Evolutionary conservation across 2,797 vertebrate genomes (phyloP).

Genomic region (Garrulus glandarius): DNA sequence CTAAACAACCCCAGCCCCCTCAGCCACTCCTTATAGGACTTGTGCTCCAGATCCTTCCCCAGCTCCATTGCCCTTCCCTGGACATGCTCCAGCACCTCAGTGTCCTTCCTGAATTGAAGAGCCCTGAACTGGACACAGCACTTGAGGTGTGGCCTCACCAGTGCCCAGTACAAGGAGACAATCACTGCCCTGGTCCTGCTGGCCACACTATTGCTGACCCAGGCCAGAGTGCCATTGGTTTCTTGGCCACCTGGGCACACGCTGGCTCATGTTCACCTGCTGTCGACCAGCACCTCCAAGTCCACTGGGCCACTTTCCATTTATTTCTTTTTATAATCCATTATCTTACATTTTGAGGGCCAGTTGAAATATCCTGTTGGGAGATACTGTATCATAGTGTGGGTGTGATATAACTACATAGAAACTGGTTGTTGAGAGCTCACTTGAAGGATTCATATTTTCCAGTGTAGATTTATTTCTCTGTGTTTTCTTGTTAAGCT

Average conservation of each 20-base stretch:
- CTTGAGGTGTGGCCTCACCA: accelerated
- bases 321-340: background rate
- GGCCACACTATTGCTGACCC: accelerated
- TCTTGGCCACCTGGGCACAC: background rate
- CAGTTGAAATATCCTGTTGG: background rate
- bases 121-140: accelerated
- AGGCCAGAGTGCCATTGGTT: background rate
- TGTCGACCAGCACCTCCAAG: background rate
- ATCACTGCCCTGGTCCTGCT: background rate
- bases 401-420: background rate
- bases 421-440: background rate
- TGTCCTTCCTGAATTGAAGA: background rate
- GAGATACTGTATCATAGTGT: background rate
- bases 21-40: accelerated
- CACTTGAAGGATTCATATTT: background rate
- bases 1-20: background rate
- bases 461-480: background rate
- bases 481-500: background rate
- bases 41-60: background rate
- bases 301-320: background rate
- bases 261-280: background rate
- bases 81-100: accelerated
- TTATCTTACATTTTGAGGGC: background rate
- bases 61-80: accelerated
- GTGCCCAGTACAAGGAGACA: accelerated